Percentiles rank a stretch among this genome's conserved stretches.
phyloP scores from a whole-genome alignment of 2,888 invertebrate species.

The Chesias legatella region DNA sequence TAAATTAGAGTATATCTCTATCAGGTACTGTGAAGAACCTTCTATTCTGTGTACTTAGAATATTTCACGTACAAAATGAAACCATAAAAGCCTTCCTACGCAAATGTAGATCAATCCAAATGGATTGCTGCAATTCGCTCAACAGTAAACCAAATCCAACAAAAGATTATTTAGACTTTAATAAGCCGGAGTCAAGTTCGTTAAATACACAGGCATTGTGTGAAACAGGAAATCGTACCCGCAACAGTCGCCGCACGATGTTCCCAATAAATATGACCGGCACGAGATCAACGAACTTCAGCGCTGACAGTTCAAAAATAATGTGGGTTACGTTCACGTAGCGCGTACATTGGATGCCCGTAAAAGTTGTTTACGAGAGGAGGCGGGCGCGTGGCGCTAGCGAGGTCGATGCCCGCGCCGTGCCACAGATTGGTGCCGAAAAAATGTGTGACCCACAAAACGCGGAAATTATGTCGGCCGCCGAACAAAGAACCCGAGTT shows the following conservation, averaged over 20 bases:
- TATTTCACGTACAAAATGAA: slow-evolving; percentile 2
- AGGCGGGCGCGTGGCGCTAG: slow-evolving; percentile 48
- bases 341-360: slow-evolving; percentile 77
- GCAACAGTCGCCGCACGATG: slow-evolving; percentile 56
- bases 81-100: slow-evolving; percentile 21
- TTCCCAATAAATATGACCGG: slow-evolving; percentile 72
- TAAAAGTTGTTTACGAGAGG: slow-evolving; percentile 75
- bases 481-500: slow-evolving; percentile 62
- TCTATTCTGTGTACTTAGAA: too few species aligned
- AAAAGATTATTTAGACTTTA: slow-evolving; percentile 26
- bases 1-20: too few species aligned
- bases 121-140: slow-evolving; percentile 20
- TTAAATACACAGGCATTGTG: slow-evolving; percentile 40
- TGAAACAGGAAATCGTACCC: slow-evolving; percentile 63
- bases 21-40: too few species aligned
- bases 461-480: slow-evolving; percentile 66
- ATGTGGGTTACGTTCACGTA: slow-evolving; percentile 79
- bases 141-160: slow-evolving; percentile 29
- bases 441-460: slow-evolving; percentile 74
- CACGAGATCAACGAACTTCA: slow-evolving; percentile 71
- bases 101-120: background rate
- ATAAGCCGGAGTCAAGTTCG: slow-evolving; percentile 45
- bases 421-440: slow-evolving; percentile 71
- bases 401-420: slow-evolving; percentile 63
- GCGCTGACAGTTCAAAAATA: slow-evolving; percentile 79